Evolutionary conservation across 2,113 vertebrate species (phyloP).

Genomic region (Oryzias woworae): DNA sequence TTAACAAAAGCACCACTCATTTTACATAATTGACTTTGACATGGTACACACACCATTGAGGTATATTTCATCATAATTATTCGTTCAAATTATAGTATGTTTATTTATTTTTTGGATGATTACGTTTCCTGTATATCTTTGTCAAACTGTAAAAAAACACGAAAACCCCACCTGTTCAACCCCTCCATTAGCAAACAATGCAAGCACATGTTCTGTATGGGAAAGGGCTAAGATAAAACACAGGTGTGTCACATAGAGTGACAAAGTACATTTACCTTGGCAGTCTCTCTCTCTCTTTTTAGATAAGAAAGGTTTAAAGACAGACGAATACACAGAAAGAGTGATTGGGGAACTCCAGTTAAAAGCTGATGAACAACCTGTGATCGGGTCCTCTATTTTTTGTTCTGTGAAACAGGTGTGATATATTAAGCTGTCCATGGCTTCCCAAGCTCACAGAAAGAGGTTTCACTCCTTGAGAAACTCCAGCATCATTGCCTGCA

Average conservation of each 20-base stretch:
- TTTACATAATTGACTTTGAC: too few relatives aligned
- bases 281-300: conserved; percentile 16
- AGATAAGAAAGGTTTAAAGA: conserved; percentile 24
- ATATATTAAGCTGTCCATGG: conserved; percentile 36
- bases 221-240: conserved; percentile 50
- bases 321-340: not conserved
- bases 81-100: not conserved
- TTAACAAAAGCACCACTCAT: not conserved
- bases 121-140: conserved; percentile 12
- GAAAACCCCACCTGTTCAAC: conserved; percentile 35
- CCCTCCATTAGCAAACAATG: conserved; percentile 27
- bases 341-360: conserved; percentile 11
- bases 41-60: too few relatives aligned
- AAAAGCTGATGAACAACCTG: conserved; percentile 27
- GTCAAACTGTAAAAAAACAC: conserved; percentile 15
- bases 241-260: conserved; percentile 50
- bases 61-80: not conserved
- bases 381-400: conserved; percentile 25
- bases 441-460: conserved; percentile 32
- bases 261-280: conserved; percentile 49
- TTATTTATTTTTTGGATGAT: not conserved
- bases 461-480: conserved; percentile 33
- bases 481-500: conserved; percentile 9
- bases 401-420: conserved; percentile 52
- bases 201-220: conserved; percentile 17